phyloP scores from a whole-genome alignment of 2,113 vertebrate genomes.

The Mesitornis unicolor region DNA sequence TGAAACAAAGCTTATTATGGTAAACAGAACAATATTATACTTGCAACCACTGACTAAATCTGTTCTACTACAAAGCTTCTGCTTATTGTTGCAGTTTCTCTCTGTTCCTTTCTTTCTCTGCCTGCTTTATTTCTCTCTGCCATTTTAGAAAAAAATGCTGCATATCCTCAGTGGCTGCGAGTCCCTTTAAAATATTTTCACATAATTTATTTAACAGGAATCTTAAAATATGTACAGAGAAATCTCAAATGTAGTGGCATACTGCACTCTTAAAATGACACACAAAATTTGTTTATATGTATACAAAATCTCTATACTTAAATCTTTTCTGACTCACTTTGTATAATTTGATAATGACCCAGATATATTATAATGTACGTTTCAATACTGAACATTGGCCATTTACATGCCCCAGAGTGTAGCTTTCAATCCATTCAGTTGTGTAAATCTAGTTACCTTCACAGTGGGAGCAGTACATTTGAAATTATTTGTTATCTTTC shows the following conservation, averaged over 20 bases:
- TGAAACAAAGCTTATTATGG: not conserved
- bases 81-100: not conserved
- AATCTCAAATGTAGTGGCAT: not conserved
- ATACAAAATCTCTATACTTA: not conserved
- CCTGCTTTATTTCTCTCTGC: not conserved
- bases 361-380: not conserved
- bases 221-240: not conserved
- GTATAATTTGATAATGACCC: not conserved
- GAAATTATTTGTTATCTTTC: not conserved
- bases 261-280: not conserved
- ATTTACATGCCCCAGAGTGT: not conserved
- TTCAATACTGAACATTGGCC: not conserved
- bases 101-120: not conserved
- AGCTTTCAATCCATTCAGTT: not conserved
- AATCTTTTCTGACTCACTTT: not conserved
- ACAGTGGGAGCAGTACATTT: not conserved
- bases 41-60: not conserved
- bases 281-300: not conserved
- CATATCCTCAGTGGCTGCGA: not conserved
- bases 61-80: not conserved
- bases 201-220: not conserved
- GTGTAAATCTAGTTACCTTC: not conserved
- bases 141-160: not conserved
- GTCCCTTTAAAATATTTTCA: not conserved
- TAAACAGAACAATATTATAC: not conserved